Percentiles rank a stretch among this genome's conserved stretches.
Evolutionary conservation across 2,797 vertebrate species (phyloP).

Genomic region (Leuciscus waleckii): DNA sequence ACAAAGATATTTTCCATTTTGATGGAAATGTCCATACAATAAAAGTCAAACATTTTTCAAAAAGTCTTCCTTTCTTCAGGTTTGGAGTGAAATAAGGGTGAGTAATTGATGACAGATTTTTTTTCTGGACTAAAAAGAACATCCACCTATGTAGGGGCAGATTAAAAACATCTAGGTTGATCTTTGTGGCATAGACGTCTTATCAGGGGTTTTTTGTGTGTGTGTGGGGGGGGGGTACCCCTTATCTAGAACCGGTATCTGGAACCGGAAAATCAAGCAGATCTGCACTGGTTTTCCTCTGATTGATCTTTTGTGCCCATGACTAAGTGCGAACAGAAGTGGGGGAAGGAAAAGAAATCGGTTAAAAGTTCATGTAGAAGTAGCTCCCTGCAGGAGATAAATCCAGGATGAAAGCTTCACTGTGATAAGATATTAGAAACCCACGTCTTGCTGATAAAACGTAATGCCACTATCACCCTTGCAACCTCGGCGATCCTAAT

Average conservation of each 20-base stretch:
- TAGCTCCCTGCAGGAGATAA: constrained; percentile 46
- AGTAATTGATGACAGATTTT: neutral
- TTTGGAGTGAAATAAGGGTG: neutral
- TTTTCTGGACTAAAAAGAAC: neutral
- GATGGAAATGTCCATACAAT: neutral
- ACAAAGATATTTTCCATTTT: neutral
- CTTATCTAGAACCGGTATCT: constrained; percentile 32
- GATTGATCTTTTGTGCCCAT: constrained; percentile 39
- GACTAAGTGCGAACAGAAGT: constrained; percentile 48
- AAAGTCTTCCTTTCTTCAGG: neutral
- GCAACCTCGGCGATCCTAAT: constrained; percentile 42
- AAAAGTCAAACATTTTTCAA: neutral
- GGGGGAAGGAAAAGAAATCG: constrained; percentile 32
- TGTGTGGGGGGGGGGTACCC: neutral
- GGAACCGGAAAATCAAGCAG: constrained; percentile 38
- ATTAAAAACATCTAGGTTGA: constrained; percentile 9
- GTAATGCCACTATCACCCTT: constrained; percentile 43
- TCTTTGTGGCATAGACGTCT: constrained; percentile 22
- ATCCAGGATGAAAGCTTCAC: constrained; percentile 48
- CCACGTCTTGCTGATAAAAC: constrained; percentile 43
- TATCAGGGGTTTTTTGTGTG: neutral
- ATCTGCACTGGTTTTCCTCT: constrained; percentile 31
- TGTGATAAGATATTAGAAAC: constrained; percentile 54
- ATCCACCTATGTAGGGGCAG: neutral
- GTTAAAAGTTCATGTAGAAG: constrained; percentile 50